A percentile compares a stretch with the other conserved stretches of the same genome.
These are phyloP conservation scores for Sebastes nivosus DNA, from an alignment of 2,797 vertebrate species.

Conservation along the genomic window DNA sequence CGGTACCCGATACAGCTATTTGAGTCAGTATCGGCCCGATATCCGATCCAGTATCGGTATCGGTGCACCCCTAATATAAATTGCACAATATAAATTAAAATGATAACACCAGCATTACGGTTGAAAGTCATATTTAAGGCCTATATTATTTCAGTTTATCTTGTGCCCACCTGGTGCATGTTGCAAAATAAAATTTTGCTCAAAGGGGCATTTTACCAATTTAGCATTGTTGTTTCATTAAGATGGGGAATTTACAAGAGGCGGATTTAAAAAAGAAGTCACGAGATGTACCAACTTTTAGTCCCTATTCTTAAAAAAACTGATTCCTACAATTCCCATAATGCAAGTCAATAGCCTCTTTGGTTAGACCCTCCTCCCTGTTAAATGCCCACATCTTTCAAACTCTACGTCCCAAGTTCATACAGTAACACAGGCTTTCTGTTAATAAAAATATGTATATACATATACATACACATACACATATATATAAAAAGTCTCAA, in stretches of 20 bases:
- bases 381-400: not conserved
- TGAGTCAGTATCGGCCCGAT: no score
- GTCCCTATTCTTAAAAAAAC: not conserved
- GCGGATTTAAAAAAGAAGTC: not conserved
- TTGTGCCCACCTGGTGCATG: not conserved
- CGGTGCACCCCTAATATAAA: no score
- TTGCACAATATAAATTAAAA: not conserved
- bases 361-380: not conserved
- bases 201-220: not conserved
- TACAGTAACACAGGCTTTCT: not conserved
- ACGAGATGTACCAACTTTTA: not conserved
- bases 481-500: no score
- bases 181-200: not conserved
- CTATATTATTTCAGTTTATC: not conserved
- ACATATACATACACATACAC: no score
- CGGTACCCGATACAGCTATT: no score
- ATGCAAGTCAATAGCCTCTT: not conserved
- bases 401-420: not conserved
- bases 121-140: not conserved
- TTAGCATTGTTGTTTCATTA: no score
- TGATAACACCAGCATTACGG: not conserved
- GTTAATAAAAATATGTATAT: accelerated
- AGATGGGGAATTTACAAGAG: not conserved
- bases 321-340: not conserved
- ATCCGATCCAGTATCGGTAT: no score